phyloP scores from a whole-genome alignment of 1,140 invertebrate genomes.

The Zaprionus davidi region DNA sequence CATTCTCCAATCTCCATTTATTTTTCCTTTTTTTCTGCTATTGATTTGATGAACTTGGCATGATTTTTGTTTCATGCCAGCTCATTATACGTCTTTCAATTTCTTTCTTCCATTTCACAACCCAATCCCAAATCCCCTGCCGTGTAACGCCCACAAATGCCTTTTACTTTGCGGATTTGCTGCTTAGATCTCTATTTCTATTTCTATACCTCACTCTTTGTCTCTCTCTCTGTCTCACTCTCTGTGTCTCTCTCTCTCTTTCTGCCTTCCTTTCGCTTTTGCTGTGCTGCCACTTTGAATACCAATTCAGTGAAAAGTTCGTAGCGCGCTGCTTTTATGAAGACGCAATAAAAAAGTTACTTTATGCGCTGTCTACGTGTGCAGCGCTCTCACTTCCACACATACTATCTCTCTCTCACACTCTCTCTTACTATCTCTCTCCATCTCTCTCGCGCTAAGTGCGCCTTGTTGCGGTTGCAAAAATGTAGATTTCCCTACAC shows the following conservation, averaged over 20 bases:
- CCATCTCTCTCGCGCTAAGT: constrained; percentile 45
- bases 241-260: not conserved
- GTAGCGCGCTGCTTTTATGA: constrained; percentile 69
- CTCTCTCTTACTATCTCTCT: not conserved
- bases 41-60: constrained; percentile 72
- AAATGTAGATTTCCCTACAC: constrained; percentile 72
- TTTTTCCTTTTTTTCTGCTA: constrained; percentile 17
- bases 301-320: constrained; percentile 76
- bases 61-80: constrained; percentile 79
- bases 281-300: constrained; percentile 74
- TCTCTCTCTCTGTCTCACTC: not conserved
- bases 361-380: constrained; percentile 75
- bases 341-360: constrained; percentile 82
- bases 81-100: constrained; percentile 80
- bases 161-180: constrained; percentile 72
- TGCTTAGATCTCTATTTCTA: constrained; percentile 30
- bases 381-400: constrained; percentile 28
- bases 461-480: constrained; percentile 72
- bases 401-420: constrained; percentile 10
- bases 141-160: constrained; percentile 32
- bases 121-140: not conserved
- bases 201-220: not conserved
- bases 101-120: constrained; percentile 46
- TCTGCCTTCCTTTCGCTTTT: not conserved
- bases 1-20: not conserved